Base-by-base conservation (phyloP, 2,797 vertebrate species). In the Lagorchestes hirsutus region DNA sequence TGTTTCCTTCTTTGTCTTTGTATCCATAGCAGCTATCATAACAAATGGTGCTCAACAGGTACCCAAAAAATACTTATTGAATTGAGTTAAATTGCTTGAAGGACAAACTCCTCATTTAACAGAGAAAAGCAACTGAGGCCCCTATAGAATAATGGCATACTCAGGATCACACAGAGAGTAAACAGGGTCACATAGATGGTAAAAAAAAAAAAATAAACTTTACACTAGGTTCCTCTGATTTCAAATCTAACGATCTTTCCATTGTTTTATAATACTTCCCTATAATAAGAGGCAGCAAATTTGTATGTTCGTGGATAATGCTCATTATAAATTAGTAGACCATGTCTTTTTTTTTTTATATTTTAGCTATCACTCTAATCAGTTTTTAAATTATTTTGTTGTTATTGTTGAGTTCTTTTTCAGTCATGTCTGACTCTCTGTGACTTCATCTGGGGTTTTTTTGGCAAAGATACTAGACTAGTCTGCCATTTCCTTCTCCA, bases 21-120 rank as follows among this genome's bases (percentile, higher is more conserved):
- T 59, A 95, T 93, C 24, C 46, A 91, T 92, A 92, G 34, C 6
- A 56, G 54, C 4, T 57, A 93, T 34, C 92, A 92, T 13, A 91
- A 22, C 27, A 31, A 55, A n/a, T 82, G 93, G 94, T 54, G 59
- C 74, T 55, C 59, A 34, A 34, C 14, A 59, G 28, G 1, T 62
- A 94, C 28, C 59, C 93, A 92, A 90, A 11, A 97, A 94, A 93
- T 94, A 57, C n/a, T 28, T 94, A 27, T 95, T 34, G 91, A 54
- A 57, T 90, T 93, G 57, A 95, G 34, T 82, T 82, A 82, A 10
- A 82, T 16, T 82, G 22, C 8, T 24, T 27, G 0, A 27, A 46
- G 74, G 40, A 82, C n/a, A 82, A n/a, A 24, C n/a, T 27, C 40
- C 40, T 82, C 40, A 46, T 82, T 82, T 24, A 46, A 46, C 3